phyloP scores from a whole-genome alignment of 2,797 vertebrate species.

The Linurgus olivaceus region DNA sequence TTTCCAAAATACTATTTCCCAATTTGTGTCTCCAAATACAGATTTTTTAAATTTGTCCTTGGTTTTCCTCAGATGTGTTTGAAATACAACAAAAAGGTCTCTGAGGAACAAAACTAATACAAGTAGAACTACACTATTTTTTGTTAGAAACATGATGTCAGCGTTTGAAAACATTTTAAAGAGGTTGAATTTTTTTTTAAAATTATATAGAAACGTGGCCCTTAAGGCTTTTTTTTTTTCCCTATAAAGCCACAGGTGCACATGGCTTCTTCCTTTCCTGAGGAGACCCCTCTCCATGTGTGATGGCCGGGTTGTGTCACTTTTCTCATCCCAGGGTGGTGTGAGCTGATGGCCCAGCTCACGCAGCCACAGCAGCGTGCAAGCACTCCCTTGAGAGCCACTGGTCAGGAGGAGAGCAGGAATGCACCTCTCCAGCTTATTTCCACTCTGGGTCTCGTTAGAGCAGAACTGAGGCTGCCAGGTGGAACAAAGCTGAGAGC shows the following conservation, averaged over 20 bases:
- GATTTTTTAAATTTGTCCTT: background rate
- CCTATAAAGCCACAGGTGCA: background rate
- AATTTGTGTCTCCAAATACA: background rate
- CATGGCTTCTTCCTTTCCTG: background rate
- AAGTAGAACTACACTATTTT: background rate
- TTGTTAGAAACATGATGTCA: background rate
- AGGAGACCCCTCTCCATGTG: background rate
- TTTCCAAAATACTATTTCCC: background rate
- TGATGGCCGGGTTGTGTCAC: background rate
- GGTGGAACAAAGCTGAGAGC: slow-evolving; percentile 52
- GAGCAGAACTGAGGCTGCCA: slow-evolving; percentile 19
- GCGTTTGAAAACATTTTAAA: background rate
- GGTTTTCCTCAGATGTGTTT: background rate
- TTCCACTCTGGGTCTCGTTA: slow-evolving; percentile 22
- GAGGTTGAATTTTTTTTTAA: background rate
- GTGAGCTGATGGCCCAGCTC: background rate
- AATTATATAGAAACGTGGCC: background rate
- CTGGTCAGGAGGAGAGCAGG: slow-evolving; percentile 22
- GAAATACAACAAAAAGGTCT: background rate
- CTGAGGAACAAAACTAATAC: background rate
- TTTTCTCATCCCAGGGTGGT: background rate
- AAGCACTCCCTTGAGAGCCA: slow-evolving; percentile 1
- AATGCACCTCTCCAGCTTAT: background rate
- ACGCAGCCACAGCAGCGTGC: rapidly evolving
- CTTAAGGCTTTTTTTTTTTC: background rate